Percentiles rank a stretch among this genome's conserved stretches.
These are phyloP conservation scores for Clarias gariepinus DNA, from an alignment of 2,113 vertebrate species.

Conservation along the genomic window DNA sequence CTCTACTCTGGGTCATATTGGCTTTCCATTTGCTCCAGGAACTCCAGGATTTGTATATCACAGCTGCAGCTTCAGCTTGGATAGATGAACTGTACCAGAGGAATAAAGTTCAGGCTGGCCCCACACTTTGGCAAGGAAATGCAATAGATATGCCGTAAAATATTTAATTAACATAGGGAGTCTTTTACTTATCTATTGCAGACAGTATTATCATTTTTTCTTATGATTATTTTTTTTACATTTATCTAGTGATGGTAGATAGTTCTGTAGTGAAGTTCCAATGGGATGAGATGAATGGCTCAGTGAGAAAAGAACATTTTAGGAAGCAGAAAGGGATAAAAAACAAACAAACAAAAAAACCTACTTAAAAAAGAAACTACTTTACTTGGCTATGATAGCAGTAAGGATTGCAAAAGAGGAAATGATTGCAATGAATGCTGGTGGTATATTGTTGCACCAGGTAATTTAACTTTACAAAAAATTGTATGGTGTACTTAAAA, in stretches of 20 bases:
- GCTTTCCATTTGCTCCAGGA: slow-evolving; percentile 44
- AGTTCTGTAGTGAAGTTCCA: too few relatives aligned
- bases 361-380: neutral
- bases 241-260: neutral
- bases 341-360: neutral
- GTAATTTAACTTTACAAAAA: too few relatives aligned
- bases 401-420: neutral
- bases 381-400: neutral
- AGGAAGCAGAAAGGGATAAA: neutral
- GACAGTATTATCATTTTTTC: neutral
- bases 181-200: neutral
- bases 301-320: neutral
- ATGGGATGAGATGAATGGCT: neutral
- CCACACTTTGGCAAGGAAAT: slow-evolving; percentile 41
- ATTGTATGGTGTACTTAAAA: too few relatives aligned
- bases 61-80: slow-evolving; percentile 37
- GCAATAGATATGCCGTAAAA: slow-evolving; percentile 58
- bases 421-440: neutral
- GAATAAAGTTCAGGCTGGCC: slow-evolving; percentile 45
- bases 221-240: neutral
- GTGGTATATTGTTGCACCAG: neutral
- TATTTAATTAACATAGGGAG: slow-evolving; percentile 41
- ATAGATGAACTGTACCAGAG: neutral
- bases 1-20: slow-evolving; percentile 39
- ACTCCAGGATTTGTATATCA: slow-evolving; percentile 42